phyloP scores from a whole-genome alignment of 2,888 invertebrate genomes.

The Xestobium rufovillosum region DNA sequence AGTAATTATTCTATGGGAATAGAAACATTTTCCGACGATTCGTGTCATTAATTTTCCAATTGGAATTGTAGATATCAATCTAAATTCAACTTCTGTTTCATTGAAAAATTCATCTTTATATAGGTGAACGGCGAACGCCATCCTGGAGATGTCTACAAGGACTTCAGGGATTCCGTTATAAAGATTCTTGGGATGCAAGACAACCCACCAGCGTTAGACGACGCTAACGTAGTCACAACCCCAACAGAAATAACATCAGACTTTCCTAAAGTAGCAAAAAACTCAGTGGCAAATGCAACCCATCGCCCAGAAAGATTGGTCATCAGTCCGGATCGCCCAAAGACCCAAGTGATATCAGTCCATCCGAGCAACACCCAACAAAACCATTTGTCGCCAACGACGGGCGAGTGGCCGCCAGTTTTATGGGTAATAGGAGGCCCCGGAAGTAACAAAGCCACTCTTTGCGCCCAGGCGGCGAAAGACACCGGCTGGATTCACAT shows the following conservation, averaged over 20 bases:
- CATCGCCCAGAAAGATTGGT: constrained; percentile 17
- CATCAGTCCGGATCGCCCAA: constrained; percentile 30
- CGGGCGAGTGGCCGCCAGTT: constrained; percentile 38
- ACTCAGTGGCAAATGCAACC: no score
- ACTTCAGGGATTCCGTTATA: constrained; percentile 72
- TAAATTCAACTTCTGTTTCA: no score
- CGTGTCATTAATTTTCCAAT: no score
- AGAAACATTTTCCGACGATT: no score
- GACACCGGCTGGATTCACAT: constrained; percentile 50
- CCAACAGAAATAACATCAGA: constrained; percentile 43
- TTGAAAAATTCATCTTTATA: no score
- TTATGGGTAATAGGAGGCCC: constrained; percentile 70
- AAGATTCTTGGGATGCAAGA: constrained; percentile 66
- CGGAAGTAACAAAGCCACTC: constrained; percentile 79
- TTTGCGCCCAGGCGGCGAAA: constrained; percentile 66
- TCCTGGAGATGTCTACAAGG: constrained; percentile 78
- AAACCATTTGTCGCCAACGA: constrained; percentile 33
- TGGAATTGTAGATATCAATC: no score
- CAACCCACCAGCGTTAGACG: constrained; percentile 53
- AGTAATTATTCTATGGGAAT: no score
- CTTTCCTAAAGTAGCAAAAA: constrained; percentile 36
- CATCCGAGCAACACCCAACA: constrained; percentile 27
- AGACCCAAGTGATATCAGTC: constrained; percentile 39
- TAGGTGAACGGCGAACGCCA: constrained; percentile 84
- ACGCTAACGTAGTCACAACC: constrained; percentile 53